Percentiles rank a stretch among this genome's conserved stretches.
These are phyloP conservation scores for Drosophila sp. DNA, from an alignment of 1,140 invertebrate genomes.

Conservation along the genomic window DNA sequence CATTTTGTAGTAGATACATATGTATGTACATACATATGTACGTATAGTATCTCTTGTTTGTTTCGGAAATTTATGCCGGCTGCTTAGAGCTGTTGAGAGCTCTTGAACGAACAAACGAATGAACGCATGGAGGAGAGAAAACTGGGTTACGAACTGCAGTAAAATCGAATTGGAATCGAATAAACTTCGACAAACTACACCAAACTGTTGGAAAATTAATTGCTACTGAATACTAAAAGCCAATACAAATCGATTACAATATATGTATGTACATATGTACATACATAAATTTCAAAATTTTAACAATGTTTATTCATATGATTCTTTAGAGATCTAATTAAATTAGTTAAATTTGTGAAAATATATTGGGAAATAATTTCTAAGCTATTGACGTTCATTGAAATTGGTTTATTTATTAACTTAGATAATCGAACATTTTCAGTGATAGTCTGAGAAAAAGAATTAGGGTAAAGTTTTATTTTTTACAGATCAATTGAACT, in stretches of 20 bases:
- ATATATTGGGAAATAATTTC: too few species aligned
- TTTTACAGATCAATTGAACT: too few species aligned
- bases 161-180: constrained; percentile 2
- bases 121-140: background rate
- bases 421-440: too few species aligned
- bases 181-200: background rate
- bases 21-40: background rate
- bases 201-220: background rate
- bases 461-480: too few species aligned
- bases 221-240: too few species aligned
- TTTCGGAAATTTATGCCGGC: constrained; percentile 28
- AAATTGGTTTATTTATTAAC: too few species aligned
- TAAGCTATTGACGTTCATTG: too few species aligned
- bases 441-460: too few species aligned
- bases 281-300: background rate
- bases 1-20: background rate
- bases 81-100: constrained; percentile 6
- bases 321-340: too few species aligned
- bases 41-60: constrained; percentile 27
- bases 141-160: constrained; percentile 42
- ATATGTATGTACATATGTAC: background rate
- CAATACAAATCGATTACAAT: background rate
- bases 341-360: too few species aligned
- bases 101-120: constrained; percentile 4
- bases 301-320: too few species aligned